A percentile compares a stretch with the other conserved stretches of the same genome.
Conservation (phyloP, 2,113 vertebrate genomes). For the Tragelaphus scriptus region DNA sequence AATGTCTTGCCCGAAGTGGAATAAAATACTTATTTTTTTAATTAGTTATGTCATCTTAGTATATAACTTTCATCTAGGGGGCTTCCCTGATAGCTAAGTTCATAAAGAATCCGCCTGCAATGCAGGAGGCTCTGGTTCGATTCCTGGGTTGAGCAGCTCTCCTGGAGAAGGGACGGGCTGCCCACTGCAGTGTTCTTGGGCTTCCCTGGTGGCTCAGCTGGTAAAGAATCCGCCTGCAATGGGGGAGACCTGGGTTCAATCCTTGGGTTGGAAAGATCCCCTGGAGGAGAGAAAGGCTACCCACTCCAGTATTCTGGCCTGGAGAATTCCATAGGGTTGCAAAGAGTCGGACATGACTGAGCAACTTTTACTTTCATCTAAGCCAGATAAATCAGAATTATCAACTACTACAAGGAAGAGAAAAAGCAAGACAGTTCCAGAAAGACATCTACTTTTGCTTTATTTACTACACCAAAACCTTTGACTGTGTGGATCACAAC, state of each 20-base stretch:
- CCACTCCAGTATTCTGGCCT: background rate
- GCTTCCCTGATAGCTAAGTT: background rate
- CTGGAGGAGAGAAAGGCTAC: background rate
- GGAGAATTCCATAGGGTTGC: background rate
- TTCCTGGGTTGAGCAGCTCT: background rate
- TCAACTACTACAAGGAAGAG: background rate
- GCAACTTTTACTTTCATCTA: background rate
- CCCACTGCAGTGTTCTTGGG: background rate
- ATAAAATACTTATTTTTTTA: background rate
- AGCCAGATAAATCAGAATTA: background rate
- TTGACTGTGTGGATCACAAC: background rate
- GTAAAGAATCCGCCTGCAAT: background rate
- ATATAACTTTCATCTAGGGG: background rate
- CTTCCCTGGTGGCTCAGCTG: background rate
- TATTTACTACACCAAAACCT: background rate
- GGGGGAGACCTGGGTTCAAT: background rate
- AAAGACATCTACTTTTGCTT: background rate
- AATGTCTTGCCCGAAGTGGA: rapidly evolving
- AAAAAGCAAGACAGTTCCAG: background rate
- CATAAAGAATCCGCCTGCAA: background rate
- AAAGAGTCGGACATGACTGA: background rate
- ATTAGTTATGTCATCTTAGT: too few relatives aligned
- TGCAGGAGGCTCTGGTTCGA: background rate
- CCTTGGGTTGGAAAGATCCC: background rate
- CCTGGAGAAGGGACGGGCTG: background rate